Conservation (phyloP, 2,113 vertebrate genomes). For the Penelope pileata region DNA sequence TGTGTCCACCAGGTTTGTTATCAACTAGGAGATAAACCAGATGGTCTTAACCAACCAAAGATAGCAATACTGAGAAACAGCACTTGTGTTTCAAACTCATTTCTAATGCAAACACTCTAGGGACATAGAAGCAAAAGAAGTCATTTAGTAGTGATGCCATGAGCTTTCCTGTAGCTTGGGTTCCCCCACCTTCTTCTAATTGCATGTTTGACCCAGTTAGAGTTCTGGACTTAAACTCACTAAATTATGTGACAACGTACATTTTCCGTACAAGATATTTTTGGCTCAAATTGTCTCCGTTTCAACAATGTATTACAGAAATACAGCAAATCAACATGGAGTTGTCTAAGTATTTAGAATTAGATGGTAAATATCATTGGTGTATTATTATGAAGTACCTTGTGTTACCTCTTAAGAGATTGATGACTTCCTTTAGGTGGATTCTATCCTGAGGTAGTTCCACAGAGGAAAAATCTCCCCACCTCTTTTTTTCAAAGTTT, state of each 20-base stretch:
- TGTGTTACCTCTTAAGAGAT: neutral
- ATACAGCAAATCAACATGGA: neutral
- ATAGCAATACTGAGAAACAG: neutral
- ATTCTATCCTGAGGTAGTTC: neutral
- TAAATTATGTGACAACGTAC: neutral
- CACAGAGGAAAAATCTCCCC: neutral
- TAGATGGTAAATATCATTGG: neutral
- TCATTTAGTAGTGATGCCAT: fast-evolving
- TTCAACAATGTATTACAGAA: neutral
- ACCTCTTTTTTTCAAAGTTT: neutral
- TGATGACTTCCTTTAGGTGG: neutral
- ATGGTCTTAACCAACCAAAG: neutral
- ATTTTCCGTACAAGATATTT: neutral
- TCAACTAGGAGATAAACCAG: neutral
- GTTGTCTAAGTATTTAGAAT: neutral
- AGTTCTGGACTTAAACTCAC: neutral
- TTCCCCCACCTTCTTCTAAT: neutral
- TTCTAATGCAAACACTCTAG: neutral
- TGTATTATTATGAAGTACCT: neutral
- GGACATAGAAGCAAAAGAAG: neutral
- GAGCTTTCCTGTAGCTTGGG: neutral
- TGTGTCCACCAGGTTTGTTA: neutral
- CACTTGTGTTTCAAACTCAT: neutral
- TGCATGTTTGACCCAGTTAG: neutral
- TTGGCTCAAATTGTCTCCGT: neutral